A percentile compares a stretch with the other conserved stretches of the same genome.
These are phyloP conservation scores for Melinopterus prodromus DNA, from an alignment of 2,888 invertebrate genomes.

Conservation along the genomic window DNA sequence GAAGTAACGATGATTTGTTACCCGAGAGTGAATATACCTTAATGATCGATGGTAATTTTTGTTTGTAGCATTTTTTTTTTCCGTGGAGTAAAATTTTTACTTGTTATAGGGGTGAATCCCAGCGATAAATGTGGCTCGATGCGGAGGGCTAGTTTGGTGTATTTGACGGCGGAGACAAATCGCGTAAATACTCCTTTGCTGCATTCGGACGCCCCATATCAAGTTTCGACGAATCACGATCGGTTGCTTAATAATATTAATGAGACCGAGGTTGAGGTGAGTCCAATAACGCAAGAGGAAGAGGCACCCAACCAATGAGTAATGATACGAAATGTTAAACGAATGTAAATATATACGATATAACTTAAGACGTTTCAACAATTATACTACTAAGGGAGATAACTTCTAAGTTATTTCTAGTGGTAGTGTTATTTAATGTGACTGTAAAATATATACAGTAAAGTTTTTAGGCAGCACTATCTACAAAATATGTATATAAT, in stretches of 20 bases:
- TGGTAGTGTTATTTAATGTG: too few relatives aligned
- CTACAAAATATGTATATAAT: slow-evolving; percentile 19
- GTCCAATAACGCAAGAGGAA: not conserved
- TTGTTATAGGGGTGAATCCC: slow-evolving; percentile 41
- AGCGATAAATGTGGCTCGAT: slow-evolving; percentile 41
- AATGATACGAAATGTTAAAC: not conserved
- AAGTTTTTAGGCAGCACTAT: not conserved
- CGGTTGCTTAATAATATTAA: slow-evolving; percentile 42
- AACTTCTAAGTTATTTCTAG: too few relatives aligned
- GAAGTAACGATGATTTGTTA: slow-evolving; percentile 65
- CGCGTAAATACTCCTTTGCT: slow-evolving; percentile 53
- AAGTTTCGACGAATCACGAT: slow-evolving; percentile 56
- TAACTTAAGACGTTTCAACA: not conserved
- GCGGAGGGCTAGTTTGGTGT: slow-evolving; percentile 48
- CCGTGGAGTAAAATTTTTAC: slow-evolving; percentile 12
- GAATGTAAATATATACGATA: slow-evolving; percentile 10
- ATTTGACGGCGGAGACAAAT: slow-evolving; percentile 45
- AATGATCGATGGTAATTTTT: slow-evolving; percentile 47
- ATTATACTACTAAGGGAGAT: too few relatives aligned
- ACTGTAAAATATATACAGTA: too few relatives aligned
- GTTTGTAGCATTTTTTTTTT: slow-evolving; percentile 11
- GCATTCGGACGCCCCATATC: slow-evolving; percentile 45
- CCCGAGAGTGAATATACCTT: slow-evolving; percentile 53
- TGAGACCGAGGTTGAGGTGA: slow-evolving; percentile 12
- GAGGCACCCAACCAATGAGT: slow-evolving; percentile 17